phyloP scores from a whole-genome alignment of 2,113 vertebrate genomes.

The Gambusia affinis region DNA sequence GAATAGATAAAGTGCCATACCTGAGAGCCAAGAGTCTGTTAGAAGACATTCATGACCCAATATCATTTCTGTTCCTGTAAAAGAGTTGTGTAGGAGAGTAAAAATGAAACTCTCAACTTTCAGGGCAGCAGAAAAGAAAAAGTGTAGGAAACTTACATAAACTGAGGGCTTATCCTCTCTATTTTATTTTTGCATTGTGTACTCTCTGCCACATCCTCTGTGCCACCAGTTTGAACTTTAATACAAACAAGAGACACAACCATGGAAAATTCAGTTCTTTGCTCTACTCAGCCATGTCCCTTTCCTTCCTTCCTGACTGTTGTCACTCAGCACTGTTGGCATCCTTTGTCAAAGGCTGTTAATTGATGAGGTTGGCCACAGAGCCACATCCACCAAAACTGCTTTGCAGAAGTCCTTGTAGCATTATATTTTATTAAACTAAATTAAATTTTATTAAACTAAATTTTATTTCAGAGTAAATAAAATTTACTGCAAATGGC shows the following conservation, averaged over 20 bases:
- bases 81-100: slow-evolving; percentile 41
- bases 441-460: neutral
- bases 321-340: slow-evolving; percentile 28
- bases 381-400: neutral
- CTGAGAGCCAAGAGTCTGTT: slow-evolving; percentile 50
- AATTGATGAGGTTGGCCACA: slow-evolving; percentile 15
- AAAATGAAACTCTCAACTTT: slow-evolving; percentile 39
- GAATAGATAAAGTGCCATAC: slow-evolving; percentile 41
- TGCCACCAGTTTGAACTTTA: slow-evolving; percentile 35
- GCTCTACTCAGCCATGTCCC: slow-evolving; percentile 34
- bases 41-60: slow-evolving; percentile 39
- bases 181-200: slow-evolving; percentile 47
- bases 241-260: slow-evolving; percentile 43
- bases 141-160: slow-evolving; percentile 30
- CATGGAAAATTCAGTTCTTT: slow-evolving; percentile 49
- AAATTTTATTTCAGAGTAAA: neutral
- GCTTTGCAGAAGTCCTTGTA: neutral
- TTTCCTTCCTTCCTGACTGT: slow-evolving; percentile 63
- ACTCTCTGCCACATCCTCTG: slow-evolving; percentile 53
- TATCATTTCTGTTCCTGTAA: slow-evolving; percentile 40
- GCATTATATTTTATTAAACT: neutral
- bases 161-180: slow-evolving; percentile 19
- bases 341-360: slow-evolving; percentile 26
- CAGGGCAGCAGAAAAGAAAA: slow-evolving; percentile 37
- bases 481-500: neutral